Conservation (phyloP, 2,888 invertebrate species). For the Agrilus biguttatus region DNA sequence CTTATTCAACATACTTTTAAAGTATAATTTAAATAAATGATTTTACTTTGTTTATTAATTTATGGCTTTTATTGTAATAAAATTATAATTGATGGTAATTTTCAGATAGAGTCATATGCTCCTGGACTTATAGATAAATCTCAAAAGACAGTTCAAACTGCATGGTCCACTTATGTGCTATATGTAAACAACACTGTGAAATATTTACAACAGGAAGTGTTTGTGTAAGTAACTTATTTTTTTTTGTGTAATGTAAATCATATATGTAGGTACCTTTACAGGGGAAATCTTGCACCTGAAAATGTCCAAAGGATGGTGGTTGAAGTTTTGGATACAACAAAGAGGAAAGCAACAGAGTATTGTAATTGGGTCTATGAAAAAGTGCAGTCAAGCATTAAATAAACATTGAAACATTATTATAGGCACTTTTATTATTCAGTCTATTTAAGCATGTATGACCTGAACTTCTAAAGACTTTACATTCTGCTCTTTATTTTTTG, state of each 20-base stretch:
- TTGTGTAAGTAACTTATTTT: constrained; percentile 55
- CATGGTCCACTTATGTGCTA: constrained; percentile 35
- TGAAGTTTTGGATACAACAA: constrained; percentile 52
- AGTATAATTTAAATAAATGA: too few relatives aligned
- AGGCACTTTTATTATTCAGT: constrained; percentile 9
- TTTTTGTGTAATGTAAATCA: neutral
- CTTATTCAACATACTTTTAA: too few relatives aligned
- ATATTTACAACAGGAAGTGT: constrained; percentile 59
- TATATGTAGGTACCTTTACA: constrained; percentile 18
- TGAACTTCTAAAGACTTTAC: constrained; percentile 1
- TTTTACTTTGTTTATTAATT: too few relatives aligned
- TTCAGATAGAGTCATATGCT: constrained; percentile 52
- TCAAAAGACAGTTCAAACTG: constrained; percentile 31
- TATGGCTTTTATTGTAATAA: neutral
- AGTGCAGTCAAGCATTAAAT: constrained; percentile 40
- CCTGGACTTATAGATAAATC: constrained; percentile 56
- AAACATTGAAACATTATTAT: neutral
- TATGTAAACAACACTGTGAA: constrained; percentile 39
- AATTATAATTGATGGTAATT: constrained; percentile 8
- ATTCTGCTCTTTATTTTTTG: constrained; percentile 2
- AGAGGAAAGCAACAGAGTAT: constrained; percentile 49
- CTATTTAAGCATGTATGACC: constrained; percentile 2
- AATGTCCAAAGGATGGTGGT: constrained; percentile 54
- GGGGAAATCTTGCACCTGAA: constrained; percentile 65
- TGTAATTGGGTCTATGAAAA: constrained; percentile 67